Evolutionary conservation across 2,113 vertebrate species (phyloP), one percentile per base, ranked within the genome.

Genomic region (Chrysemys picta): DNA sequence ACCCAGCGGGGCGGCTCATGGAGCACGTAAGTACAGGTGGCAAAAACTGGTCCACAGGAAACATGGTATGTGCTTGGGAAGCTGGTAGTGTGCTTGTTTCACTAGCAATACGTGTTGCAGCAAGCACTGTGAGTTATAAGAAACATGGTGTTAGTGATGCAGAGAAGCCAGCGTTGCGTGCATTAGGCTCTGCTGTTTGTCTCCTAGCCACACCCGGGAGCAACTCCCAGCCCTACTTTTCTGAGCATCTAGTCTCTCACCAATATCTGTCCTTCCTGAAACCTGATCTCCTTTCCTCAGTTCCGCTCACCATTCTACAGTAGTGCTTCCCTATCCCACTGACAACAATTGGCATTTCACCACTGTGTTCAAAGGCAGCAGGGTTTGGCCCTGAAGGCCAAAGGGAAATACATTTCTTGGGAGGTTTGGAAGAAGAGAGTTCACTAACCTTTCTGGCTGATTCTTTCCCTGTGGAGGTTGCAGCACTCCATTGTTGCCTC

Each of bases 391-490:
- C n/a, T 69, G 9, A 14, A 62, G 62, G 65, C 4, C 0, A 3
- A 80, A 80, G 84, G 5, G 5, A 84, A 85, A 87, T 6, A 14
- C 2, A 47, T 59, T 82, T 75, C 52, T 27, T 17, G 38, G 42
- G 5, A 62, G 3, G 2, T 79, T 87, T 91, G 1, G 2, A 86
- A 89, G 80, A 80, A 79, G 29, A 89, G 3, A 14, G 25, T 1
- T 16, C 25, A 93, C 96, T 91, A 49, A 98, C 97, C 97, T 97
- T 96, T 42, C 42, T 11, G 57, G 82, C 11, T 47, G 82, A 57
- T 2, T 88, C 88, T 3, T 57, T 82, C 62, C 80, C 69, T 2
- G 38, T 49, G 62, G 21, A 5, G 47, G 21, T 76, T 62, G 13
- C 24, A 80, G 87, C 42, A 10, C 6, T 90, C 84, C 84, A 6